Percentiles rank a stretch among this genome's conserved stretches.
Evolutionary conservation across 2,888 invertebrate genomes (phyloP).

Genomic region (Lasioglossum oenotherae): DNA sequence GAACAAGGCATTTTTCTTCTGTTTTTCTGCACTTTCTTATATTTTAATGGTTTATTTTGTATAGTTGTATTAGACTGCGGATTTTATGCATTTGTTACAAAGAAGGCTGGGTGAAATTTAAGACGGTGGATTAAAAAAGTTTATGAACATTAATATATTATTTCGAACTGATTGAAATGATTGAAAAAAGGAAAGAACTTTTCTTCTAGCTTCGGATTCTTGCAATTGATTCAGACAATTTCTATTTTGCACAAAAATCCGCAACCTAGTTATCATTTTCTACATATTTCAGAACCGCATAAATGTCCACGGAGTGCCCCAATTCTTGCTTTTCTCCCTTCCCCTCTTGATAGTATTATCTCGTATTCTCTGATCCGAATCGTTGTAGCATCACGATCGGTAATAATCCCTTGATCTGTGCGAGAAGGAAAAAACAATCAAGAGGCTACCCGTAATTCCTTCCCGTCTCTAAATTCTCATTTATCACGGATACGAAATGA

Average conservation of each 20-base stretch:
- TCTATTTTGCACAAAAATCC: not conserved
- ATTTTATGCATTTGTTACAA: too few relatives aligned
- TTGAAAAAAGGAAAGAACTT: not conserved
- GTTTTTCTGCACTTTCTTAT: too few relatives aligned
- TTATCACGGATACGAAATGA: not conserved
- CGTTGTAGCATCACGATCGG: slow-evolving; percentile 4
- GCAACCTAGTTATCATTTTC: not conserved
- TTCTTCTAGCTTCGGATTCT: not conserved
- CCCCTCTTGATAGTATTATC: slow-evolving; percentile 38
- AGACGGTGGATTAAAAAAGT: too few relatives aligned
- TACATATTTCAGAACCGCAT: not conserved
- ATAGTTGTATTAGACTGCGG: too few relatives aligned
- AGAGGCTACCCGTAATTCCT: not conserved
- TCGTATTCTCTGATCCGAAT: not conserved
- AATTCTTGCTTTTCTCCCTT: slow-evolving; percentile 57
- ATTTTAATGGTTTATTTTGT: too few relatives aligned
- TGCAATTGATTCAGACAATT: not conserved
- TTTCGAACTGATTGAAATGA: too few relatives aligned
- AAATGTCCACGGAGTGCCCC: slow-evolving; percentile 28
- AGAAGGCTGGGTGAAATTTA: too few relatives aligned
- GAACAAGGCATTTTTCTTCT: too few relatives aligned
- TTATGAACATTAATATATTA: too few relatives aligned
- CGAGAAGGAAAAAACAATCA: not conserved
- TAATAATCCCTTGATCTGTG: not conserved
- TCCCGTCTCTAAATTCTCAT: not conserved